Base-by-base conservation (phyloP, 2,888 invertebrate genomes). In the Agrochola lychnidis region DNA sequence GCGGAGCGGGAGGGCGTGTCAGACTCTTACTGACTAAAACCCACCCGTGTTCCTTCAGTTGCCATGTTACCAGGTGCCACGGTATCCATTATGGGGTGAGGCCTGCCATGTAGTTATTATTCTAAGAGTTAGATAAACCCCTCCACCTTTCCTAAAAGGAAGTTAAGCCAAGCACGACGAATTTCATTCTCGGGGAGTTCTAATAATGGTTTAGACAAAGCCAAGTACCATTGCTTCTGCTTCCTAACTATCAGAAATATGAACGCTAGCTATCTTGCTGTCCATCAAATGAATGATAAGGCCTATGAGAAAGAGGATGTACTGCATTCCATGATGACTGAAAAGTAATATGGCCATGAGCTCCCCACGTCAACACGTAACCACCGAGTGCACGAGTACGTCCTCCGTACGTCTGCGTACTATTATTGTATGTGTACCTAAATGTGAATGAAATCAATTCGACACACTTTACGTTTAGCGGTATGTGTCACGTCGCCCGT, bases 401-500 rank as follows among this genome's bases (percentile, higher is more conserved):
- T 67, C 64, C 66, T 62, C 67, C 61, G 53, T 73, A 82, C 73
- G 63, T 16, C 45, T 42, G 59, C 68, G 78, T 84, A 83, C 84
- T 84, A 78, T 73, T 84, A 70, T 64, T 74, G 62, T 84, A 66
- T 56, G 81, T 83, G 73, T 63, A 72, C 71, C 74, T 74, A 81
- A 84, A 83, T 67, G 12, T 68, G 85, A 84, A 83, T 81, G 83
- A 84, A 83, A 83, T 83, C 82, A 74, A 81, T 83, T 84, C 66
- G 71, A 63, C 72, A 75, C 78, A 67, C 66, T 74, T 63, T 81
- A 81, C 69, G 74, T 74, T 51, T 63, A 83, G 53, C 73, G 76
- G 25, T 63, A 53, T 48, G 64, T n/a, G 42, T 56, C 42, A 56
- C 30, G 63, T 70, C 61, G 45, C 10, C 16, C n/a, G 48, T 57